A percentile compares a stretch with the other conserved stretches of the same genome.
Evolutionary conservation across 2,113 vertebrate genomes (phyloP).

Genomic region (Hyaena hyaena): DNA sequence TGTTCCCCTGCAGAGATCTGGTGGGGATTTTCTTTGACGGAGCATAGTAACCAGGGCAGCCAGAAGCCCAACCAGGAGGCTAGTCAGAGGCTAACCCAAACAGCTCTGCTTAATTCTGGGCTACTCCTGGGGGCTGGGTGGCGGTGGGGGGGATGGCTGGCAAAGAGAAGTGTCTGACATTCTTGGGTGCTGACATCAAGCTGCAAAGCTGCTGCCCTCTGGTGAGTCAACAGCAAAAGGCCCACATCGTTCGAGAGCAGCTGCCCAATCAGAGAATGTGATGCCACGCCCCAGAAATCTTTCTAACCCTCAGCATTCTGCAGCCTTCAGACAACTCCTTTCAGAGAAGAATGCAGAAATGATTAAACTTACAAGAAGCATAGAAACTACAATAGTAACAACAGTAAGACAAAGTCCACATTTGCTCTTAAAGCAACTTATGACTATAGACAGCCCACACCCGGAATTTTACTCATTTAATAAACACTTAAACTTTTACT

Average conservation of each 20-base stretch:
- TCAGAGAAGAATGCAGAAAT: slow-evolving; percentile 63
- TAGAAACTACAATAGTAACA: slow-evolving; percentile 45
- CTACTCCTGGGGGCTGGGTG: neutral
- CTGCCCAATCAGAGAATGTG: slow-evolving; percentile 78
- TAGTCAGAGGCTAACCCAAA: slow-evolving; percentile 60
- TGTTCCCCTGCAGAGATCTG: neutral
- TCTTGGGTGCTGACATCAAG: slow-evolving; percentile 83
- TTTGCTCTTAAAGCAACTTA: slow-evolving; percentile 56
- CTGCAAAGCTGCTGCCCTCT: slow-evolving; percentile 84
- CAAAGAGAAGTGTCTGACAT: slow-evolving; percentile 68
- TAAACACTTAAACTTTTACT: slow-evolving; percentile 30
- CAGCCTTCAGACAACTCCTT: slow-evolving; percentile 29
- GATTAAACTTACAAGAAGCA: slow-evolving; percentile 60
- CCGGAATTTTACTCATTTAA: slow-evolving; percentile 47
- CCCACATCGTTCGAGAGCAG: slow-evolving; percentile 80
- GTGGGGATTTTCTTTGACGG: slow-evolving; percentile 24
- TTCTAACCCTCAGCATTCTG: slow-evolving; percentile 59
- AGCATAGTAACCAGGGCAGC: neutral
- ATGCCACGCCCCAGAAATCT: slow-evolving; percentile 64
- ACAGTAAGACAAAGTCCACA: slow-evolving; percentile 49
- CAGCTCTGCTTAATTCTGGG: slow-evolving; percentile 52
- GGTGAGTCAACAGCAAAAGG: slow-evolving; percentile 85
- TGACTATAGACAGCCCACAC: neutral
- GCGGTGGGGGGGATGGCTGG: neutral
- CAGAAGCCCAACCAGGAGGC: slow-evolving; percentile 2